A percentile compares a stretch with the other conserved stretches of the same genome.
phyloP scores from a whole-genome alignment of 1,140 invertebrate genomes.

The Steinernema feltiae region DNA sequence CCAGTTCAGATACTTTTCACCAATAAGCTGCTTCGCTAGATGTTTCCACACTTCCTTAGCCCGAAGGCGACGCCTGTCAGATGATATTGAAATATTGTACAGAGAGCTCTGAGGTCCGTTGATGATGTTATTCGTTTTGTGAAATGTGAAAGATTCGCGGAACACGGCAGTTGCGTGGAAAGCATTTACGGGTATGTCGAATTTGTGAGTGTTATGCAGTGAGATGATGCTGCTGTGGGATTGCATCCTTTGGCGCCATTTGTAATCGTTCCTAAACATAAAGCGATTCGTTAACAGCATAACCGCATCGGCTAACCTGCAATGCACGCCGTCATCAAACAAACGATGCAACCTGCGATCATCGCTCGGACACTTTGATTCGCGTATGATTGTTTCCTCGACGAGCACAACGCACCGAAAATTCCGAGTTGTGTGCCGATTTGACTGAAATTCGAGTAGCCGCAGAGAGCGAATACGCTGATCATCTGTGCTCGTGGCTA shows the following conservation, averaged over 20 bases:
- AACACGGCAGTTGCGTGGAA: no score
- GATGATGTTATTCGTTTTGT: no score
- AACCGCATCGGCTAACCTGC: slow-evolving; percentile 65
- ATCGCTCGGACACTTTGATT: slow-evolving; percentile 72
- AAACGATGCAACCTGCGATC: slow-evolving; percentile 74
- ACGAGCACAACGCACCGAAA: slow-evolving; percentile 71
- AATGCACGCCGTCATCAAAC: slow-evolving; percentile 81
- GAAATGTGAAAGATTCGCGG: no score
- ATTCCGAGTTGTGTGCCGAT: slow-evolving; percentile 78
- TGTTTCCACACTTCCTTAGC: no score
- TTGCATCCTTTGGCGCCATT: neutral
- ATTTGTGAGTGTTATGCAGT: no score
- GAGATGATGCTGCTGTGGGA: neutral
- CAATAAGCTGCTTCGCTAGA: no score
- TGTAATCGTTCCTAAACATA: neutral
- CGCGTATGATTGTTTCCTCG: slow-evolving; percentile 67
- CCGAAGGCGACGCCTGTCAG: no score
- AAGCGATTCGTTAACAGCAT: neutral
- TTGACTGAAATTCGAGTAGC: slow-evolving; percentile 82
- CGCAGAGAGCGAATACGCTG: slow-evolving; percentile 83
- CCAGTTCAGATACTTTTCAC: no score
- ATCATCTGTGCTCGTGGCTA: slow-evolving; percentile 71
- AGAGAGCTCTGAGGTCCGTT: no score
- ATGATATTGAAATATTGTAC: no score
- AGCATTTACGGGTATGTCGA: no score